phyloP scores from a whole-genome alignment of 2,888 invertebrate species.

The Phaonia tiefii region DNA sequence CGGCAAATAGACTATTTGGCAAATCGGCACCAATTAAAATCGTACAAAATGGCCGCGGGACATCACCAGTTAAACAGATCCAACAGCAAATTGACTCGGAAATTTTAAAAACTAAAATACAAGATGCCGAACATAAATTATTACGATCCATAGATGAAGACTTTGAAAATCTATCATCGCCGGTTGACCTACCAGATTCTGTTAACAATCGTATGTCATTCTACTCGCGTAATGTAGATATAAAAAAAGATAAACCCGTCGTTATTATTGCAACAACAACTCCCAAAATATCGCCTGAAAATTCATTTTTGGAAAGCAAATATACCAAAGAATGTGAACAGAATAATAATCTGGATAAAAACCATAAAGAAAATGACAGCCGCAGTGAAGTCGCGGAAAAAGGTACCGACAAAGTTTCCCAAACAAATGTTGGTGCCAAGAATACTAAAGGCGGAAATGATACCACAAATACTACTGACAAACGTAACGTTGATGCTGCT shows the following conservation, averaged over 20 bases:
- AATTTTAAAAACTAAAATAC: slow-evolving; percentile 81
- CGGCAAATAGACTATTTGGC: slow-evolving; percentile 78
- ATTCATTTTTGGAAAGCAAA: slow-evolving; percentile 78
- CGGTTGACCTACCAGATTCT: slow-evolving; percentile 79
- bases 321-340: slow-evolving; percentile 76
- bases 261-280: slow-evolving; percentile 78
- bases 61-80: slow-evolving; percentile 84
- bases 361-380: slow-evolving; percentile 15
- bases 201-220: slow-evolving; percentile 74
- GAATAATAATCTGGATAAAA: slow-evolving; percentile 72
- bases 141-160: slow-evolving; percentile 77
- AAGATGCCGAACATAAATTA: slow-evolving; percentile 76
- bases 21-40: slow-evolving; percentile 88
- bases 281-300: slow-evolving; percentile 79
- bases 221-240: slow-evolving; percentile 72
- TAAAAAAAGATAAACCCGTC: slow-evolving; percentile 76
- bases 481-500: slow-evolving; percentile 78
- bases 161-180: slow-evolving; percentile 77
- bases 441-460: slow-evolving; percentile 54
- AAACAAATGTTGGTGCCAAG: slow-evolving; percentile 36
- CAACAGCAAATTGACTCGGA: slow-evolving; percentile 86
- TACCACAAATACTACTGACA: slow-evolving; percentile 67
- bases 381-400: slow-evolving; percentile 3
- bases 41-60: slow-evolving; percentile 82
- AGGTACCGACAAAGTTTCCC: slow-evolving; percentile 4